Evolutionary conservation across 35 echinoderm and acorn worm genomes (phyloP).

Genomic region (Acanthaster planci): DNA sequence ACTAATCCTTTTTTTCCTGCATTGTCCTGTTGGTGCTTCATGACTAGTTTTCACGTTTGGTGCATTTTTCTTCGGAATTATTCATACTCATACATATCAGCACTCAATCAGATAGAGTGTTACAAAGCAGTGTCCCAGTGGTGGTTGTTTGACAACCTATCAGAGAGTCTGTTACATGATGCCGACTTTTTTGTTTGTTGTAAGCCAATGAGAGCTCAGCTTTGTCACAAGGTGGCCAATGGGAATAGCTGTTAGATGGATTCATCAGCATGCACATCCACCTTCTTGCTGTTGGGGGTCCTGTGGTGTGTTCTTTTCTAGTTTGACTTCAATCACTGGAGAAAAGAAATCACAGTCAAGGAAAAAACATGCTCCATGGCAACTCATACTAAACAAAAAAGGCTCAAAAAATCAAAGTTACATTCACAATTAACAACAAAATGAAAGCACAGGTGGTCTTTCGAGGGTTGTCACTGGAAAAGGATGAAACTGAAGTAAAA

Average conservation of each 20-base stretch:
- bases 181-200: not conserved
- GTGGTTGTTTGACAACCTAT: not conserved
- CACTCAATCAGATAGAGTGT: not conserved
- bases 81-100: too few relatives aligned
- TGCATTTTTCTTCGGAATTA: too few relatives aligned
- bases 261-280: constrained; percentile 85
- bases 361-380: constrained; percentile 36
- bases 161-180: not conserved
- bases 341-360: constrained; percentile 31
- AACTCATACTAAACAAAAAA: constrained; percentile 28
- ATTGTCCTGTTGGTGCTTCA: too few relatives aligned
- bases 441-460: not conserved
- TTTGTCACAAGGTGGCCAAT: constrained; percentile 24
- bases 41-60: too few relatives aligned
- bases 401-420: not conserved
- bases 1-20: too few relatives aligned
- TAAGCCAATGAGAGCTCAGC: constrained; percentile 3
- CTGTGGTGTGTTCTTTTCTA: constrained; percentile 75
- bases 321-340: constrained; percentile 95
- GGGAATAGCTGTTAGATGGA: constrained; percentile 26
- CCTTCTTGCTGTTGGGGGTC: constrained; percentile 76
- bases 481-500: constrained; percentile 30
- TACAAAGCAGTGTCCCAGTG: not conserved
- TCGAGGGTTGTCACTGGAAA: constrained; percentile 27
- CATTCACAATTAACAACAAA: constrained; percentile 27